Base-by-base conservation (phyloP, 1,140 invertebrate species). In the Leptopilina clavipes region DNA sequence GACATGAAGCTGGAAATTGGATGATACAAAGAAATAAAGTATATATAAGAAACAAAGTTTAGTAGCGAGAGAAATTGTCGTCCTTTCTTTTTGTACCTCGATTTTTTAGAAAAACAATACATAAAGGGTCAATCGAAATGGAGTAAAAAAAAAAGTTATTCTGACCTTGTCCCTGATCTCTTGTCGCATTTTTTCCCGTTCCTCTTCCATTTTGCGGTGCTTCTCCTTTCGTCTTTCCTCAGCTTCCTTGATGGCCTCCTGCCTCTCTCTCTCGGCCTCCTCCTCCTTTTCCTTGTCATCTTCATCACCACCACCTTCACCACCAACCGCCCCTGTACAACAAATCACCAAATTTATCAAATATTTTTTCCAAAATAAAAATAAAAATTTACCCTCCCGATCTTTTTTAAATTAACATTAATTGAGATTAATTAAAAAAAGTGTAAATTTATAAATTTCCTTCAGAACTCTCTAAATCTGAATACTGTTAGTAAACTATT, bases 201-300 rank as follows among this genome's bases (percentile, higher is more conserved):
- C 98, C 84, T 97, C 97, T 90, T 99, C 98, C 97, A 99, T 98
- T 92, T 98, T 98, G 84, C 97, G 94, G 91, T 99, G 97, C 89
- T 98, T 99, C 91, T 99, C 97, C 92, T 98, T 98, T 86, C 97
- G 93, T 85, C 97, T 93, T 82, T 98, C 97, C 90, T 99, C 97
- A 73, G 97, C 97, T 89, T 98, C 97, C 84, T 94, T 93, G 90
- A 98, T 96, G 84, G 97, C 97, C 90, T 98, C 97, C 90, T 95
- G 94, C 84, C 97, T 93, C 90, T 98, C 97, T 84, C 97, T 94
- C 93, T 98, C 97, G 83, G 96, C 96, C 90, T 98, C 96, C 88
- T 97, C 97, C 91, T 97, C 96, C 93, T 97, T 97, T 91, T 97
- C 96, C 93, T 97, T 97, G 90, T 97, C 95, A 87, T 96, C 96